phyloP scores from a whole-genome alignment of 2,113 vertebrate species.

The Tychaedon coryphoeus region DNA sequence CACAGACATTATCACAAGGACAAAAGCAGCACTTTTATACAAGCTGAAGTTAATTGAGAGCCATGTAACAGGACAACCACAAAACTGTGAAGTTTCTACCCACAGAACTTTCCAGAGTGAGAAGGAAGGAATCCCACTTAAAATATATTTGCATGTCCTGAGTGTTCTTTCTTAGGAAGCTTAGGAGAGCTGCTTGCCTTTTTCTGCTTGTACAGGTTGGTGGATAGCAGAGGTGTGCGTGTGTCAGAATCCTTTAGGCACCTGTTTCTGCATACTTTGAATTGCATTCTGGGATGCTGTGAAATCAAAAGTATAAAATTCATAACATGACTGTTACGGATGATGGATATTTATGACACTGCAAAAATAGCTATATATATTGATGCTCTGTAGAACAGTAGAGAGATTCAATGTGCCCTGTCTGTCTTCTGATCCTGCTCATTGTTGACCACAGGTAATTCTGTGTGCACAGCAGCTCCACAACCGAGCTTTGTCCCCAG shows the following conservation, averaged over 20 bases:
- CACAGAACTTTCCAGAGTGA: background rate
- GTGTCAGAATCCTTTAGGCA: background rate
- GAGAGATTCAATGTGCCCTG: background rate
- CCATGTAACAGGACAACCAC: background rate
- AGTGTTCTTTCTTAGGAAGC: background rate
- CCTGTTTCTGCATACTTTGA: background rate
- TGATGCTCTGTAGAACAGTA: background rate
- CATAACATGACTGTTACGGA: background rate
- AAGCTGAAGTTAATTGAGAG: background rate
- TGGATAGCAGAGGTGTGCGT: background rate
- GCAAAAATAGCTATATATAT: background rate
- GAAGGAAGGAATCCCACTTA: background rate
- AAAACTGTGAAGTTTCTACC: background rate
- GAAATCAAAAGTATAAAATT: background rate
- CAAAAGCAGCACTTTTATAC: background rate
- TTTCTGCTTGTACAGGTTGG: background rate
- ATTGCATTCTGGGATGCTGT: background rate
- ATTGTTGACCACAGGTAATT: background rate
- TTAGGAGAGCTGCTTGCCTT: background rate
- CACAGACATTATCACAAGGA: background rate
- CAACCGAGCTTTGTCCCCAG: accelerated
- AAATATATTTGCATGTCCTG: accelerated
- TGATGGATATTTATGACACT: background rate
- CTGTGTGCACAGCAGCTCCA: background rate
- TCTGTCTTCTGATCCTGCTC: background rate